Conservation (phyloP, 2,113 vertebrate species). For the Lepus europaeus region DNA sequence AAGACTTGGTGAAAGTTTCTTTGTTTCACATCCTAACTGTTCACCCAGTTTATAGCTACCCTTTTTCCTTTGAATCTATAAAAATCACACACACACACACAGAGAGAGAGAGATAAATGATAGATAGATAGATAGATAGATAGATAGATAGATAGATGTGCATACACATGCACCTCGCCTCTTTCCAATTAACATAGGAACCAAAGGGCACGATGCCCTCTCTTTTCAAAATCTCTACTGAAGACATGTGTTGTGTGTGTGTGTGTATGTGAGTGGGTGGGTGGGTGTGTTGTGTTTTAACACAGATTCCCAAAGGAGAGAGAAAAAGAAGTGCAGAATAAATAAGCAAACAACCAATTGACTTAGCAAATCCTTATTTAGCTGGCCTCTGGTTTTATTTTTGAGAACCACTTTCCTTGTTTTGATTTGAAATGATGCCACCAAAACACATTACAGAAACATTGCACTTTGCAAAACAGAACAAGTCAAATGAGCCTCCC, state of each 20-base stretch:
- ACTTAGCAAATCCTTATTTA: conserved; percentile 58
- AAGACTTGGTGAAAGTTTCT: conserved; percentile 62
- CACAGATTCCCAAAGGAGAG: conserved; percentile 62
- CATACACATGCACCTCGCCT: neutral
- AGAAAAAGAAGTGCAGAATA: conserved; percentile 51
- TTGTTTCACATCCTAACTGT: conserved; percentile 41
- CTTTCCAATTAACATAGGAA: neutral
- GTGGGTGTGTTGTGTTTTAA: neutral
- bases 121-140: too few relatives aligned
- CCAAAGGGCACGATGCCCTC: neutral
- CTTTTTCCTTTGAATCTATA: conserved; percentile 8
- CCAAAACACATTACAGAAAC: conserved; percentile 71
- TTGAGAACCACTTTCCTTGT: conserved; percentile 73
- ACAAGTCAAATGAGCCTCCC: conserved; percentile 65
- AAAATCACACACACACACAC: neutral
- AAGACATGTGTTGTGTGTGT: neutral
- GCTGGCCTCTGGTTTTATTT: conserved; percentile 77
- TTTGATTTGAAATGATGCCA: conserved; percentile 76
- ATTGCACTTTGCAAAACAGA: conserved; percentile 73
- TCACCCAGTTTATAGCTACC: neutral
- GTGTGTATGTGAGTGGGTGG: accelerated
- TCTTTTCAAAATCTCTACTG: neutral
- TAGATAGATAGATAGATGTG: too few relatives aligned
- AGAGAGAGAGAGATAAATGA: too few relatives aligned
- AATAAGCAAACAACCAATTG: conserved; percentile 74